phyloP scores from a whole-genome alignment of 2,797 vertebrate genomes.

The Lagorchestes hirsutus region DNA sequence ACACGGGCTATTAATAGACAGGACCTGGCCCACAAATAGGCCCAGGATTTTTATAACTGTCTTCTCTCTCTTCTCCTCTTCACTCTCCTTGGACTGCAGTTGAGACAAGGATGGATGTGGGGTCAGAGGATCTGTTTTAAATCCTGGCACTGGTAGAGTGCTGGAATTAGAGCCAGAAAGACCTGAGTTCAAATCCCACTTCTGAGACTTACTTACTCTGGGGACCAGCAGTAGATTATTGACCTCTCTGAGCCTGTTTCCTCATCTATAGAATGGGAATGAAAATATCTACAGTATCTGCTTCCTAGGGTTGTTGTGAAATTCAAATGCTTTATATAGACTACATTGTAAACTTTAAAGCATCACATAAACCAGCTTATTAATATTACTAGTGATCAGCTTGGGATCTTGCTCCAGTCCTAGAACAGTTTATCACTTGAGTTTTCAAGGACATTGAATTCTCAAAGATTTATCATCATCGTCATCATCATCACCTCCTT shows the following conservation, averaged over 20 bases:
- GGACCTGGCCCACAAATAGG: fast-evolving
- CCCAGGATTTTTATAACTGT: not conserved
- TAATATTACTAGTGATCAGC: not conserved
- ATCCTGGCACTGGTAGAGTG: not conserved
- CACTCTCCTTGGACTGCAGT: not conserved
- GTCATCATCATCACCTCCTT: not conserved
- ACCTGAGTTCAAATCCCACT: not conserved
- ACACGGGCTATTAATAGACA: conserved; percentile 68
- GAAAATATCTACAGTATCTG: not conserved
- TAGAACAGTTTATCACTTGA: not conserved
- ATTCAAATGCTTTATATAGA: not conserved
- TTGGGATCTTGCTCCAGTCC: not conserved
- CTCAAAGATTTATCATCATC: not conserved
- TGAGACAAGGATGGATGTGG: not conserved
- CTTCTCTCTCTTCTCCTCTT: not conserved
- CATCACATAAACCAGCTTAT: not conserved
- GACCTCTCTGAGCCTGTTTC: not conserved
- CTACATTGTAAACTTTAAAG: not conserved
- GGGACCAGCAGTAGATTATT: not conserved
- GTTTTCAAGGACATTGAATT: not conserved
- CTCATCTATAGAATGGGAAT: not conserved
- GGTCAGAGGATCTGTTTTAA: not conserved
- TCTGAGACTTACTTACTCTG: not conserved
- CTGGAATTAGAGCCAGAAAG: not conserved
- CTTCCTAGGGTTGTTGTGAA: not conserved